These are phyloP conservation scores for Yponomeuta malinellus DNA, from an alignment of 2,888 invertebrate species.

Conservation along the genomic window DNA sequence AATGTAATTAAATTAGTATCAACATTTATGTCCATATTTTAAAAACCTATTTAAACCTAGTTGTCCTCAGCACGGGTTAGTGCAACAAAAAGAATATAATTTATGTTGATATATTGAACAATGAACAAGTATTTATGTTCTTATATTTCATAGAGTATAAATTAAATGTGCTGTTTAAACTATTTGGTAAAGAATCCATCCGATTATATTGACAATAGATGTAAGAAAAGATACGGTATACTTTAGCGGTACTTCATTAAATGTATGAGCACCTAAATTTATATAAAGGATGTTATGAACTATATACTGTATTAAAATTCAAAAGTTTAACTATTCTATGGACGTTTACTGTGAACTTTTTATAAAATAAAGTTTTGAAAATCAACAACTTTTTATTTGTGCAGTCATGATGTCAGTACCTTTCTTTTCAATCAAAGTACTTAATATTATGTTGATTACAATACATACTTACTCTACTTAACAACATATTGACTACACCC, in stretches of 20 bases:
- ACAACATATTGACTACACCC: too few species aligned
- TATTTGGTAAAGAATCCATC: background rate
- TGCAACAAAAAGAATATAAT: too few species aligned
- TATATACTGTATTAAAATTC: background rate
- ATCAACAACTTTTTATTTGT: background rate
- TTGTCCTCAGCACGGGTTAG: too few species aligned
- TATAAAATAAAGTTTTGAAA: background rate
- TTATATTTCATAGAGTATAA: background rate
- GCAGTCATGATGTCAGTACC: too few species aligned
- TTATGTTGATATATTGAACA: background rate
- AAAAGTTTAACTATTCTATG: background rate
- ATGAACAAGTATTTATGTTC: background rate
- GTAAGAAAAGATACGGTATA: background rate
- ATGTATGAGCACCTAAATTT: background rate
- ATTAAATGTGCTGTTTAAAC: background rate
- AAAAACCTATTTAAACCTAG: too few species aligned
- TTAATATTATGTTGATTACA: too few species aligned
- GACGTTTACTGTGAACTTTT: background rate
- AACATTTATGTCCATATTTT: too few species aligned
- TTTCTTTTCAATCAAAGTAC: too few species aligned
- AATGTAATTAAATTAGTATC: too few species aligned
- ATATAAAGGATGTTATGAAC: background rate
- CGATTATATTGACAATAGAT: constrained; percentile 3
- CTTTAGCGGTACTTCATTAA: too few species aligned
- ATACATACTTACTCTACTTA: too few species aligned